Percentiles rank a stretch among this genome's conserved stretches.
Conservation (phyloP, 2,797 vertebrate genomes). For the Lycodopsis pacificus region DNA sequence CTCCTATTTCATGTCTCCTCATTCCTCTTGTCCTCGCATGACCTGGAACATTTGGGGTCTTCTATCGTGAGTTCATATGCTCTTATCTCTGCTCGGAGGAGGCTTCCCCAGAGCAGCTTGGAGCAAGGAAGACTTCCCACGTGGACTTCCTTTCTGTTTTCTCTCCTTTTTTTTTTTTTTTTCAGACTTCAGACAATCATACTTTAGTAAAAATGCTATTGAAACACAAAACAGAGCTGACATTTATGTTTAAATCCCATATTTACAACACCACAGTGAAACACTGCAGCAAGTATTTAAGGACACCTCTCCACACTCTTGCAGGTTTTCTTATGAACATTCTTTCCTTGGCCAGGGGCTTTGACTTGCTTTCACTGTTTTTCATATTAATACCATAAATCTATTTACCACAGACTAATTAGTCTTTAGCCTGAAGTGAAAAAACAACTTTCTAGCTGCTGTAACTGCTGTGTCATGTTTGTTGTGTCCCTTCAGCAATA, state of each 20-base stretch:
- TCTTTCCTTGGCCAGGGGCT: background rate
- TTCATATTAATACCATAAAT: conserved; percentile 1
- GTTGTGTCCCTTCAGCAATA: conserved; percentile 60
- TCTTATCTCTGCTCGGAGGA: conserved; percentile 45
- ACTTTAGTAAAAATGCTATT: conserved; percentile 19
- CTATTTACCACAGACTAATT: conserved; percentile 12
- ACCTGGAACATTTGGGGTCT: conserved; percentile 42
- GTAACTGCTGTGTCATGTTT: conserved; percentile 53
- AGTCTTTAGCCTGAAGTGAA: conserved; percentile 28
- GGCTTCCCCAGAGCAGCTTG: conserved; percentile 49
- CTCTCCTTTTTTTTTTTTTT: background rate
- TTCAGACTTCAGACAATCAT: too few relatives aligned
- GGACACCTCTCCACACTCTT: background rate
- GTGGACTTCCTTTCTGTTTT: conserved; percentile 7
- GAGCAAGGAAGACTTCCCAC: conserved; percentile 49
- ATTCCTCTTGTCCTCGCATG: conserved; percentile 49
- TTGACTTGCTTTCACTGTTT: conserved; percentile 8
- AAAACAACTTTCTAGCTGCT: conserved; percentile 15
- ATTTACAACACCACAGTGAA: background rate
- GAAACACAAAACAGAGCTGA: background rate
- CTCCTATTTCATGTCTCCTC: conserved; percentile 44
- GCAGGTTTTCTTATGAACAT: background rate
- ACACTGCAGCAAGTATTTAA: conserved; percentile 7
- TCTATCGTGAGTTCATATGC: conserved; percentile 36
- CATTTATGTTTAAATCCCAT: conserved; percentile 18